Evolutionary conservation across 53 echinoderm and acorn worm genomes (phyloP), one percentile per base, ranked within the genome.

Genomic region (Mesocentrotus franciscanus): DNA sequence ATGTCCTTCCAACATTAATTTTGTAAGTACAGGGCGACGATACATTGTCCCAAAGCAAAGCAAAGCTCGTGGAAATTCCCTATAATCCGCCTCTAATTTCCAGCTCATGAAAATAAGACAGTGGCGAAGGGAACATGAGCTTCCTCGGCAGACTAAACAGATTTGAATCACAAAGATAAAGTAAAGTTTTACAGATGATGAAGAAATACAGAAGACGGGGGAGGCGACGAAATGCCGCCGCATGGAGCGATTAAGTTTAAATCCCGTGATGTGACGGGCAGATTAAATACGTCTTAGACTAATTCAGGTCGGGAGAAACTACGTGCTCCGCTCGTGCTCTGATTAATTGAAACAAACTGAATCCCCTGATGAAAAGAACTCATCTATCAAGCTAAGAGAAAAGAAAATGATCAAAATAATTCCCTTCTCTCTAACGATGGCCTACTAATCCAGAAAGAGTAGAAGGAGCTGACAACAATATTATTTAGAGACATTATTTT

Each of bases 281-380:
- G 91, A 91, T 91, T 91, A 64, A 66, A 66, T 35, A 39, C 36
- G 64, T 66, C 91, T 61, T 91, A 33, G 36, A 91, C 34, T 66
- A 66, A 91, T 91, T 91, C 91, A 34, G 30, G 36, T 66, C 66
- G 64, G 64, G 91, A 62, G 34, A 66, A 66, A 64, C 64, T 33
- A 36, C 62, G 61, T 61, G 91, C 35, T 29, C 64, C 22, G 10
- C 16, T 13, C 66, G 8, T 8, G 66, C 91, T 66, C 17, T 91
- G 35, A 91, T 91, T 91, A 91, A 91, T 91, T 91, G 91, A 91
- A 91, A 91, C 91, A 91, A 91, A 91, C 64, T 35, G 33, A 91
- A 91, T 64, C 66, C 66, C 66, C 66, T 8, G 66, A 39, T 34
- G 91, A 91, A 91, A 91, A 33, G 61, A 18, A 24, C 36, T 66